A percentile compares a stretch with the other conserved stretches of the same genome.
These are phyloP conservation scores for Drosophila hydei DNA, from an alignment of 1,140 invertebrate species.

Conservation along the genomic window DNA sequence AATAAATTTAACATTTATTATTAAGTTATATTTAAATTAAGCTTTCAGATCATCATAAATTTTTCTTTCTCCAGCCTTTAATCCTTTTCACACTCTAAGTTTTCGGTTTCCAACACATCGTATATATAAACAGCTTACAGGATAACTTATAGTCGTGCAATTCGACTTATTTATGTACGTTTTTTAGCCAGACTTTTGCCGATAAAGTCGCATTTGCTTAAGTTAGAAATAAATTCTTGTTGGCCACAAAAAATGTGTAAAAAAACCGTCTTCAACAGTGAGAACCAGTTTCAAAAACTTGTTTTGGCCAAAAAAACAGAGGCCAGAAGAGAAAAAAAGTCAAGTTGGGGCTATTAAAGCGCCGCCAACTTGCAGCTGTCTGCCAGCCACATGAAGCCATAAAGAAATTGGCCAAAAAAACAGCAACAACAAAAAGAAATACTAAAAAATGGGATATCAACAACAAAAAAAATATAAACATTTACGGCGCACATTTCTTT, in stretches of 20 bases:
- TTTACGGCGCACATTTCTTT: constrained; percentile 48
- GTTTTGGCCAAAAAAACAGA: constrained; percentile 62
- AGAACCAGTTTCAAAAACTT: constrained; percentile 67
- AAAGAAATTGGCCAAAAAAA: constrained; percentile 64
- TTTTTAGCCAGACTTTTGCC: constrained; percentile 25
- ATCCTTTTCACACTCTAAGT: not conserved
- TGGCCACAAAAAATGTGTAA: constrained; percentile 19
- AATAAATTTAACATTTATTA: too few relatives aligned
- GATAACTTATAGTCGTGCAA: constrained; percentile 29
- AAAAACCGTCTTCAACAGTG: constrained; percentile 33
- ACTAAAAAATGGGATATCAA: not conserved
- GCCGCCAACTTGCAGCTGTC: constrained; percentile 74
- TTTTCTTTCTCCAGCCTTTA: not conserved
- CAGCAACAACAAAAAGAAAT: constrained; percentile 2
- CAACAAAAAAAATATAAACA: constrained; percentile 5
- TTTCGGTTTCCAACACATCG: not conserved
- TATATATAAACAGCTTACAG: constrained; percentile 13
- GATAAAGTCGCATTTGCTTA: constrained; percentile 70
- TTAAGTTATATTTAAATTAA: too few relatives aligned
- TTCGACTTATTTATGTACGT: constrained; percentile 19
- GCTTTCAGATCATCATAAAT: too few relatives aligned
- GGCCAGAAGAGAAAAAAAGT: constrained; percentile 27
- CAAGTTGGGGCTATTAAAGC: constrained; percentile 76
- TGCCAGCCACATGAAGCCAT: constrained; percentile 73
- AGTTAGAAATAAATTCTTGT: constrained; percentile 76